Evolutionary conservation across 2,113 vertebrate species (phyloP), one percentile per base, ranked within the genome.

Genomic region (Spilogale gracilis): DNA sequence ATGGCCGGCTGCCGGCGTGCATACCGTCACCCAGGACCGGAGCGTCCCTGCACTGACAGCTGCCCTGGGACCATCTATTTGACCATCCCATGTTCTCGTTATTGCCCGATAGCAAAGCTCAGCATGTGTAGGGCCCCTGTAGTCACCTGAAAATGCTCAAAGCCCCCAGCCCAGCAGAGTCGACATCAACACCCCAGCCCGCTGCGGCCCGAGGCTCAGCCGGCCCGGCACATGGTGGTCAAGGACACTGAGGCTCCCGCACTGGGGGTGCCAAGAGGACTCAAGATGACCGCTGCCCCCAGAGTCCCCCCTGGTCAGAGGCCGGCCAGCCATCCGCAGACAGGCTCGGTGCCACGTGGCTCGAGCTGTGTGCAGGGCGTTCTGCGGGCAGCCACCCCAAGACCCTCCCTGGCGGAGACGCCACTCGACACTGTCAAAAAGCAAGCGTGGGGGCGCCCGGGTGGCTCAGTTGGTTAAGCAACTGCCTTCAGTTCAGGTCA

Each of bases 351-450:
- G 23, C 27, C 0, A 8, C 0, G 0, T 10, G 20, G 9, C 0
- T 9, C 0, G 5, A 3, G n/a, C 23, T 1, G 30, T 38, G 13
- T 20, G 30, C 38, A 7, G 84, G 52, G 10, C 0, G 3, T 63
- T 3, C 85, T 1, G 0, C 0, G 1, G 23, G n/a, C 50, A 0
- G 27, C 74, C 71, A 20, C 80, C 45, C 11, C 0, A 3, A 45
- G 48, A 25, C 32, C 16, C 43, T 23, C 32, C 12, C 1, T 1
- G 2, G 27, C 6, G 14, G 30, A 86, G 80, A 30, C 3, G 0
- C 0, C 25, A 58, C 16, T 32, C 52, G 0, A 3, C 2, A 4
- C 60, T 5, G 52, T 23, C 23, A 6, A n/a, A 38, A 38, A 38
- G 38, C 38, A 38, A 38, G 38, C 38, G 38, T 38, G 38, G 38